A percentile compares a stretch with the other conserved stretches of the same genome.
phyloP scores from a whole-genome alignment of 2,797 vertebrate species.

The Pseudochirops corinnae region DNA sequence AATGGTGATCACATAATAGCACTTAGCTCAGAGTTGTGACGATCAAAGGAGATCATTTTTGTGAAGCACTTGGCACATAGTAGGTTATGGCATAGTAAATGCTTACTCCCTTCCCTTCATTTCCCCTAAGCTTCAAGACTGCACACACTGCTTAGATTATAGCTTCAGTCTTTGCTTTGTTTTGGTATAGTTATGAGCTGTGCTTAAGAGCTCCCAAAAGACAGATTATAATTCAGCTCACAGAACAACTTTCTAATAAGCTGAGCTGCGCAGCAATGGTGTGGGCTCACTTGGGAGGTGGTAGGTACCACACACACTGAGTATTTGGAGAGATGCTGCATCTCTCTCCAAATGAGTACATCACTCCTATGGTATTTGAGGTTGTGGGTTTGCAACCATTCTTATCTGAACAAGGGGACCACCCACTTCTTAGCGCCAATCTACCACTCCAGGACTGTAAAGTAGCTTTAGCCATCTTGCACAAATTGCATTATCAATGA shows the following conservation, averaged over 20 bases:
- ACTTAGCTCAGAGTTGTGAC: neutral
- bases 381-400: neutral
- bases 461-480: neutral
- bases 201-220: neutral
- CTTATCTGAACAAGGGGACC: neutral
- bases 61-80: neutral
- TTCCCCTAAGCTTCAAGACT: neutral
- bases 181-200: neutral
- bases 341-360: neutral
- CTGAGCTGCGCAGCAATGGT: neutral
- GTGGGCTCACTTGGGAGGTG: neutral
- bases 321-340: neutral
- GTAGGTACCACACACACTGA: neutral
- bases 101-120: neutral
- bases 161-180: neutral
- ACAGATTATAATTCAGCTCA: neutral
- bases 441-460: neutral
- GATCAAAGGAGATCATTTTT: neutral
- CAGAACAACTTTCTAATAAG: neutral
- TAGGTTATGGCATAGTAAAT: neutral
- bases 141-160: neutral
- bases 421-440: neutral
- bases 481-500: neutral
- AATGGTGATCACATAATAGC: neutral
- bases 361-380: neutral